These are phyloP conservation scores for Willowsia nigromaculata DNA, from an alignment of 2,888 invertebrate species.

Conservation along the genomic window DNA sequence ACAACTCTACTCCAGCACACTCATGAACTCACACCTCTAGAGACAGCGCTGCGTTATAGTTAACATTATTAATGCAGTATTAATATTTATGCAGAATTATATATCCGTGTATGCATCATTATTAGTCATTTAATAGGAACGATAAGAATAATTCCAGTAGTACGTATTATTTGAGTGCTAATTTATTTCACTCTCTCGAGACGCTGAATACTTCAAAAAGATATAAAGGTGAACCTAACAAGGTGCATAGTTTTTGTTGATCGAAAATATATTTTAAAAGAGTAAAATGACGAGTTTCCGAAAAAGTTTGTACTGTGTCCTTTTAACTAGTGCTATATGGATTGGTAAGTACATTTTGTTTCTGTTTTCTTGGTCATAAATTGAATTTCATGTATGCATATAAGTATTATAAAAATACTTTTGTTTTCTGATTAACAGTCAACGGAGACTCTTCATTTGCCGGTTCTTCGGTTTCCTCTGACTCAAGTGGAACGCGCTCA, in stretches of 20 bases:
- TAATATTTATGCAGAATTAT: too few species aligned
- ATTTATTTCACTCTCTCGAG: background rate
- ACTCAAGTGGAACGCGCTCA: slow-evolving; percentile 62
- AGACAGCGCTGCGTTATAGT: too few species aligned
- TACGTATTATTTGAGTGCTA: background rate
- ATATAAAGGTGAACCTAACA: background rate
- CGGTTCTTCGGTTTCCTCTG: slow-evolving; percentile 55
- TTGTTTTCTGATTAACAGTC: slow-evolving; percentile 20
- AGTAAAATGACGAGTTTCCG: background rate
- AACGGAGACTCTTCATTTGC: slow-evolving; percentile 55
- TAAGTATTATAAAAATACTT: too few species aligned
- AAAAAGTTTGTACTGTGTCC: background rate
- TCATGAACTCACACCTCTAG: too few species aligned
- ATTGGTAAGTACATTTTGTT: background rate
- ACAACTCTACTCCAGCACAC: too few species aligned
- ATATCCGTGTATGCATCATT: too few species aligned
- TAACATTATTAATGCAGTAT: too few species aligned
- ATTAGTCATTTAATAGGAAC: too few species aligned
- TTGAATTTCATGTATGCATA: background rate
- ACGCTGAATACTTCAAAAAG: background rate
- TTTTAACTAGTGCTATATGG: background rate
- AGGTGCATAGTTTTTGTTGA: background rate
- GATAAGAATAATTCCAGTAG: too few species aligned
- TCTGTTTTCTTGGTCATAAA: background rate
- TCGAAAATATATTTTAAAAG: background rate